Conservation (phyloP, 2,797 vertebrate genomes). For the Tenualosa thibaudeaui region DNA sequence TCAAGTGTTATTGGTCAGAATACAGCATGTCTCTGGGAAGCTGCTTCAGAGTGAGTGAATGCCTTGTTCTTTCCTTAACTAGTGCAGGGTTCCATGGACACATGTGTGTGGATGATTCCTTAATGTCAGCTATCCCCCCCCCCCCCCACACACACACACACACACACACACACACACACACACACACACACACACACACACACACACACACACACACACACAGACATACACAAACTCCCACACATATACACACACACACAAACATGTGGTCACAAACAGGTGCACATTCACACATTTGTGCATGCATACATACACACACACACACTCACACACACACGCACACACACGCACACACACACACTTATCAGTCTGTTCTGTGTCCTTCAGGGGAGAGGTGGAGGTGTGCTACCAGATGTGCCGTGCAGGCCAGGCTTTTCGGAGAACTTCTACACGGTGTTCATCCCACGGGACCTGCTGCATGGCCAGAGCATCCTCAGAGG, state of each 20-base stretch:
- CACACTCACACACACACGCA: background rate
- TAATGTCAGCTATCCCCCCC: too few species aligned
- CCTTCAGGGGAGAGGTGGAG: conserved; percentile 77
- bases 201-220: too few species aligned
- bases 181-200: too few species aligned
- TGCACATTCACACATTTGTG: background rate
- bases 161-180: background rate
- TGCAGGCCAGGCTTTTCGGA: conserved; percentile 94
- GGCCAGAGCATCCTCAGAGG: conserved; percentile 95
- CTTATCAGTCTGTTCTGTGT: conserved; percentile 58
- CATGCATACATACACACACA: background rate
- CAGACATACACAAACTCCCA: background rate
- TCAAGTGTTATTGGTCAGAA: background rate
- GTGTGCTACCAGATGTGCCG: conserved; percentile 76
- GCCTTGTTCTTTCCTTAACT: background rate
- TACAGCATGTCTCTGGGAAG: background rate
- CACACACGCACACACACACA: background rate
- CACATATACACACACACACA: background rate
- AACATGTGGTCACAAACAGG: background rate
- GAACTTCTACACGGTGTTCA: conserved; percentile 87
- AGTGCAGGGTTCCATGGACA: background rate
- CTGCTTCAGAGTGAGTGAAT: background rate
- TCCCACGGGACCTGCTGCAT: conserved; percentile 86
- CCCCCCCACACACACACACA: background rate
- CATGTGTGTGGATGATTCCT: background rate